Evolutionary conservation across 2,113 vertebrate species (phyloP).

Genomic region (Egretta garzetta): DNA sequence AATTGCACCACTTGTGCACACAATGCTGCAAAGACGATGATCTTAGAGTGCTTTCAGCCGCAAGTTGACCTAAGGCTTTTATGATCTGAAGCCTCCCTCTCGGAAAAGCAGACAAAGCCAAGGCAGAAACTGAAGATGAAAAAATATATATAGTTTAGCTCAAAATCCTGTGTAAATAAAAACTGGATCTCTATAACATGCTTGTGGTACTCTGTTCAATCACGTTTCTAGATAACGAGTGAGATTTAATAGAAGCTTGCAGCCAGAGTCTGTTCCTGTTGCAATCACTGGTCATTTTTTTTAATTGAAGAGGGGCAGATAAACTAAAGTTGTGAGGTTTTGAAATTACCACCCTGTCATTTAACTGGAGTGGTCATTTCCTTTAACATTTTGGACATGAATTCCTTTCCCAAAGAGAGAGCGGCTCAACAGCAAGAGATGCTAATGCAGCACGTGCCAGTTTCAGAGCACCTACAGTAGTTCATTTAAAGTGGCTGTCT

Average conservation of each 20-base stretch:
- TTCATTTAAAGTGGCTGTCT: neutral
- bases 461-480: neutral
- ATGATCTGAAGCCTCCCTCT: neutral
- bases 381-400: neutral
- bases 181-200: neutral
- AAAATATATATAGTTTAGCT: neutral
- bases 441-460: neutral
- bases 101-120: neutral
- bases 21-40: neutral
- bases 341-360: constrained; percentile 6
- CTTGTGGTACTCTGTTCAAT: neutral
- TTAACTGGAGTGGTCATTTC: constrained; percentile 10
- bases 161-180: neutral
- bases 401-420: neutral
- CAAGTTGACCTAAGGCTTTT: neutral
- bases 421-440: neutral
- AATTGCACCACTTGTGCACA: neutral
- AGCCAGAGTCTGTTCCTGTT: neutral
- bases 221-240: neutral
- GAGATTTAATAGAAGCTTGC: neutral
- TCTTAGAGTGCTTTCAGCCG: neutral
- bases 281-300: neutral
- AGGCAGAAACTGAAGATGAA: neutral
- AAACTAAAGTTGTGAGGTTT: neutral
- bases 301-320: neutral